Base-by-base conservation (phyloP, 2,113 vertebrate genomes). In the Saccopteryx leptura region DNA sequence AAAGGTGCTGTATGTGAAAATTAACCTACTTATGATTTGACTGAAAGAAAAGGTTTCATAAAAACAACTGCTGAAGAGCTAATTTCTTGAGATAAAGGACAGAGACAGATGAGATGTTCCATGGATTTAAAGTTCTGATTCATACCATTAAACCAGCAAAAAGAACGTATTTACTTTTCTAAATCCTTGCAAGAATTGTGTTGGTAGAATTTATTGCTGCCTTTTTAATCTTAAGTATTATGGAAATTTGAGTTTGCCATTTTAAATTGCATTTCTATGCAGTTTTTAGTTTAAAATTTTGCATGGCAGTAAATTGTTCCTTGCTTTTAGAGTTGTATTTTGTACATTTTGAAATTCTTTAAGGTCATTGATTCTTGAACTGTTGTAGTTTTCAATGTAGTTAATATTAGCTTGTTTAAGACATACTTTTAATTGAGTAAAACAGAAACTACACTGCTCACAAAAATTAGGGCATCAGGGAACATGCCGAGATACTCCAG, bases 1-100 rank as follows among this genome's bases (percentile, higher is more conserved):
- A 39, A 39, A 39, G 39, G 39, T 39, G 39, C 39, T 39, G 99
- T 99, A 7, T 99, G 99, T 97, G 99, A 99, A 97, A 99, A 97
- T 5, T 99, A 99, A 91, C 99, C 99, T 72, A 98, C 98, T 86
- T 99, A 99, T 81, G 99, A 99, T 97, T 98, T 99, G 97, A 99
- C 98, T 95, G 97, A 98, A 98, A 99, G 98, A 96, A 99, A 99
- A 98, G 99, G 99, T 71, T 99, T 98, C 98, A 99, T 99, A 98
- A 99, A 99, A 98, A 97, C 99, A 96, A 99, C 99, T 69, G 99
- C 99, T 95, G 99, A 99, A 98, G 98, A 99, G 99, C 97, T 99
- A 63, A 99, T 99, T 96, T 99, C 98, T 97, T 99, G 98, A 99
- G 94, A 91, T 96, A 95, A 87, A 95, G 95, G 93, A 96, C 96